Evolutionary conservation across 2,113 vertebrate genomes (phyloP), one percentile per base, ranked within the genome.

Genomic region (Oncorhynchus masou): DNA sequence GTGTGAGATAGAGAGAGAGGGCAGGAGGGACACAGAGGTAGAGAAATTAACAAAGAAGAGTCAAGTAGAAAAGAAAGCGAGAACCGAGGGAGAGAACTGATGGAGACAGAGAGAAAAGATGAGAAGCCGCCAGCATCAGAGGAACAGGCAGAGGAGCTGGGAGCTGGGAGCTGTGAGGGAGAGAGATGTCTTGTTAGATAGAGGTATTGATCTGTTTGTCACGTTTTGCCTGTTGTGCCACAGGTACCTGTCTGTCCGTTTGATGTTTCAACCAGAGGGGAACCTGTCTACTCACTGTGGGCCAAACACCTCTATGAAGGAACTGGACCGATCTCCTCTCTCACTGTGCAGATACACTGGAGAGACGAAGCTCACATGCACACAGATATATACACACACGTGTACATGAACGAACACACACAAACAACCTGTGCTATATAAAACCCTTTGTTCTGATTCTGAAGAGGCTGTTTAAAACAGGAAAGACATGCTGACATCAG

Each of bases 131-230:
- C 51, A 16, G 49, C 11, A 51, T 12, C 49, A 12, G 34, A 2
- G 2, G 34, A 39, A 45, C 39, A 45, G 39, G 39, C 39, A 45
- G 39, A 9, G 39, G 39, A 45, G 39, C 3, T 9, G 39, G 39
- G 39, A 45, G 39, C 3, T 9, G 39, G 39, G 2, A 9, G 39
- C 9, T 57, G 54, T 57, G 54, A 57, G n/a, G 49, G 39, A 45
- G 39, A 11, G 39, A 45, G 11, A 11, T 45, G 39, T 45, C 39
- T 45, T 25, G 27, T 4, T 68, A 71, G 62, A 81, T 64, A 75
- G 73, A 77, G 39, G 65, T 22, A 87, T 75, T 2, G 59, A 80
- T 75, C 29, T 74, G 66, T 85, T 81, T 79, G 45, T 79, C n/a
- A 29, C n/a, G 66, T 59, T 70, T 24, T 60, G 54, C 24, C 72